phyloP scores from a whole-genome alignment of 2,113 vertebrate species.

The Micronycteris hirsuta region DNA sequence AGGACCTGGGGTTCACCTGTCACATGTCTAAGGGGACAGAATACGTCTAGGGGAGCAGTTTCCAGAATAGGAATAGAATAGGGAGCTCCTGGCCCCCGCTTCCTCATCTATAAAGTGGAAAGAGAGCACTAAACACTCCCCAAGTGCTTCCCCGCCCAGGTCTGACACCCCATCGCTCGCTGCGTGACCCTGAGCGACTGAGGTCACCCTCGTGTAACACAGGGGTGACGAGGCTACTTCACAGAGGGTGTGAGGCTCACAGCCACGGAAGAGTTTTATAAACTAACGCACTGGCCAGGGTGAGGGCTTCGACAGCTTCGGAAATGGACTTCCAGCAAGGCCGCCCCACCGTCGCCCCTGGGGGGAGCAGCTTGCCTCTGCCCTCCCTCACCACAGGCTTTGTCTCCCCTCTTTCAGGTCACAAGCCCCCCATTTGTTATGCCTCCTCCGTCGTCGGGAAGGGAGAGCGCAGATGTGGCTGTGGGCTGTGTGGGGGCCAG shows the following conservation, averaged over 20 bases:
- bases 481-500: background rate
- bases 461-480: slow-evolving; percentile 30
- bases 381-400: background rate
- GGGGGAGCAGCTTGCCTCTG: background rate
- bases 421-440: background rate
- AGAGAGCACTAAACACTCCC: background rate
- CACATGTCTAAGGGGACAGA: background rate
- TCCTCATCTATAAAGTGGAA: background rate
- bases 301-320: fast-evolving
- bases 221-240: background rate
- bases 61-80: background rate
- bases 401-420: background rate
- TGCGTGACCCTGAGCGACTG: background rate
- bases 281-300: fast-evolving
- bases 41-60: background rate
- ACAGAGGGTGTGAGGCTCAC: too few species aligned
- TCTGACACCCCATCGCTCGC: background rate
- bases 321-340: fast-evolving
- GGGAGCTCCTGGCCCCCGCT: background rate
- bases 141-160: background rate
- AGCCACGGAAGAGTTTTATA: fast-evolving
- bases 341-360: fast-evolving
- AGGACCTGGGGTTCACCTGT: background rate
- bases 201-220: background rate
- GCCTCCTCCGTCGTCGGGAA: background rate